Evolutionary conservation across 2,888 invertebrate genomes (phyloP).

Genomic region (Choristoneura rosaceana): DNA sequence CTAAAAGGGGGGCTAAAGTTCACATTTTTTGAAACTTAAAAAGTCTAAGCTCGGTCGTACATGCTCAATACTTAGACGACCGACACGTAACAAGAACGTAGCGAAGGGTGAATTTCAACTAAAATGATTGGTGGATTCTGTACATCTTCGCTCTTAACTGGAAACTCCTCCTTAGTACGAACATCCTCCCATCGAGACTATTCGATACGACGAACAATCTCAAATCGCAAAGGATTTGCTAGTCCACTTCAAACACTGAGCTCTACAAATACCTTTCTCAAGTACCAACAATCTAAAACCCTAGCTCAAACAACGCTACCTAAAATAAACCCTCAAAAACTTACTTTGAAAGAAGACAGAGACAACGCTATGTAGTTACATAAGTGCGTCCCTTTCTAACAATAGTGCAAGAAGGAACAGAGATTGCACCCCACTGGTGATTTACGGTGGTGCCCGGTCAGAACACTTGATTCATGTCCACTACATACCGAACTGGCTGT

Average conservation of each 20-base stretch:
- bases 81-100: too few species aligned
- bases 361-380: background rate
- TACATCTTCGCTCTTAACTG: too few species aligned
- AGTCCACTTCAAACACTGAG: background rate
- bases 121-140: too few species aligned
- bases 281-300: slow-evolving; percentile 1
- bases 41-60: too few species aligned
- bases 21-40: too few species aligned
- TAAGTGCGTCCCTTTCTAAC: slow-evolving; percentile 21
- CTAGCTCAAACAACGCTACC: slow-evolving; percentile 8
- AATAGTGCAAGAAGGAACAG: slow-evolving; percentile 13
- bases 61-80: too few species aligned
- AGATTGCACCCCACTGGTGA: slow-evolving; percentile 30
- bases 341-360: slow-evolving; percentile 15
- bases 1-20: too few species aligned
- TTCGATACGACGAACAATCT: background rate
- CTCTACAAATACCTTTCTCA: slow-evolving; percentile 2
- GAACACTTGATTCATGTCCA: slow-evolving; percentile 39
- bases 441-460: slow-evolving; percentile 39
- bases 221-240: background rate
- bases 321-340: slow-evolving; percentile 21
- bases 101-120: too few species aligned
- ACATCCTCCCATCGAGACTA: background rate
- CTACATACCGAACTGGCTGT: slow-evolving; percentile 26
- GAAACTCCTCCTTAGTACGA: background rate